Conservation (phyloP, 2,797 vertebrate species). For the Channa striata region DNA sequence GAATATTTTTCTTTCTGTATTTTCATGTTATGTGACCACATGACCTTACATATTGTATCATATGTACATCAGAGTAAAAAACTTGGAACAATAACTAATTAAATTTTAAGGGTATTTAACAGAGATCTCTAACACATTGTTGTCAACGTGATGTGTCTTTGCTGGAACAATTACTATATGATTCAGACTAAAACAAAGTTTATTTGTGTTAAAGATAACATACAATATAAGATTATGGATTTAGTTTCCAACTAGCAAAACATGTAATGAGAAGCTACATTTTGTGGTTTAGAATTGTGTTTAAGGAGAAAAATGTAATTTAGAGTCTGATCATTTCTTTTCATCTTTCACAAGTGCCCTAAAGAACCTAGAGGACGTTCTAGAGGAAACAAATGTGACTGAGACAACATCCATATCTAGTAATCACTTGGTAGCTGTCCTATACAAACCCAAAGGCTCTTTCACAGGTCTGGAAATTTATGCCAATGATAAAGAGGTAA, state of each 20-base stretch:
- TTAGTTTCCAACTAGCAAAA: no score
- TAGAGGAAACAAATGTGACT: slow-evolving; percentile 1
- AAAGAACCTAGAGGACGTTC: rapidly evolving
- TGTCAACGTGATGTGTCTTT: no score
- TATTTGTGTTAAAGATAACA: no score
- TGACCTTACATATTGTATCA: not conserved
- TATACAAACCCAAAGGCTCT: not conserved
- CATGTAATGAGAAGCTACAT: no score
- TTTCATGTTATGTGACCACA: not conserved
- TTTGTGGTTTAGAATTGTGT: no score
- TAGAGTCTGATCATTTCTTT: not conserved
- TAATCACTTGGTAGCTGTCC: rapidly evolving
- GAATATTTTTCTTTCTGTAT: not conserved
- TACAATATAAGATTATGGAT: no score
- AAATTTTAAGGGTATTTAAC: not conserved
- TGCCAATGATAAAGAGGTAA: slow-evolving; percentile 47
- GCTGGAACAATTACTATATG: no score
- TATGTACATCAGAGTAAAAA: no score
- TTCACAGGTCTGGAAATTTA: slow-evolving; percentile 34
- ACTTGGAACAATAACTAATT: not conserved
- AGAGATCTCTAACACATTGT: not conserved
- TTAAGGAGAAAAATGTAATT: no score
- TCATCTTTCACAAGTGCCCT: slow-evolving; percentile 39
- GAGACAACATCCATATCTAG: rapidly evolving
- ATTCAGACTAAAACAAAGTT: no score